Base-by-base conservation (phyloP, 1,140 invertebrate species). In the Proctacanthus coquilletti region DNA sequence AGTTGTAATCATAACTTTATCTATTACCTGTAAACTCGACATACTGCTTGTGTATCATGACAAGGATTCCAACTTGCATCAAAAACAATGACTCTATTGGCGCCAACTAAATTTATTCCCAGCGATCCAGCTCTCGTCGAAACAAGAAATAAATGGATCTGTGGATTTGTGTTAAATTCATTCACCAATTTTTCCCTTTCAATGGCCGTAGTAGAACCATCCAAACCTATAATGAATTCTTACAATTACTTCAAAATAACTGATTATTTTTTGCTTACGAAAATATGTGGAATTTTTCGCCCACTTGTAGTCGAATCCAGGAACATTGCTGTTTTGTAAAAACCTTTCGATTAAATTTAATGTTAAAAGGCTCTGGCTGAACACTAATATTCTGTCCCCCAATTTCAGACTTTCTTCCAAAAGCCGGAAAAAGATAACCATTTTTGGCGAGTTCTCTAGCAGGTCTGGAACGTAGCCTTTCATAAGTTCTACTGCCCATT, bases 11-110 rank as follows among this genome's bases (percentile, higher is more conserved):
- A n/a, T n/a, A n/a, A n/a, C n/a, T n/a, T n/a, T n/a, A n/a, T n/a
- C 23, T 27, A 8, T 42, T 37, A 58, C 58, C 91, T 73, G 60
- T 97, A 98, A 23, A 98, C 91, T 49, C 95, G 67, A 61, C 94
- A 98, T 2, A 98, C 91, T 35, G 94, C 94, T 63, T 98, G 94
- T 2, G 92, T 95, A 56, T 98, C 94, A 58, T 98, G 93, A 53
- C 94, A 97, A n/a, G 95, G 95, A 66, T 99, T 98, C 93, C 94
- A 98, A 3, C 88, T 95, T 23, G 93, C 93, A 66, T 99, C 95
- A 51, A 98, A 84, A 20, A 99, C 91, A 17, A 98, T 82, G 1
- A 97, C 94, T 34, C 95, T 66, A 66, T 96, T 98, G 0, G 95
- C 95, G 17, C 93, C 94, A 31, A 91, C 84, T 15, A 99, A 71